These are phyloP conservation scores for Lepisosteus oculatus DNA, from an alignment of 2,113 vertebrate genomes.

Conservation along the genomic window DNA sequence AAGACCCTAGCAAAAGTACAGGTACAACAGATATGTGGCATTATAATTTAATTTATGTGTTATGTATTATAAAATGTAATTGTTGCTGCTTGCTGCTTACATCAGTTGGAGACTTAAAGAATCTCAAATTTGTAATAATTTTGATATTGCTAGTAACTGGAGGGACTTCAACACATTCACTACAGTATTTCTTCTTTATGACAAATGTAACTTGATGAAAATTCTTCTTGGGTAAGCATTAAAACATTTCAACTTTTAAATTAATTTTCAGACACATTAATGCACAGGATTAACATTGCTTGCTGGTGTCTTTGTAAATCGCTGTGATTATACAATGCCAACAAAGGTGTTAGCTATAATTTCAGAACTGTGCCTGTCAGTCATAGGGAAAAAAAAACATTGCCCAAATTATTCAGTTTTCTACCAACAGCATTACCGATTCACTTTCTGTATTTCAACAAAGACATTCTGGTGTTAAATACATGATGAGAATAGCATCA, in stretches of 20 bases:
- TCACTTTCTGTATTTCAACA: constrained; percentile 33
- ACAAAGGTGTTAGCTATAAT: background rate
- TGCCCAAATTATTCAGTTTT: constrained; percentile 38
- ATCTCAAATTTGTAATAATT: too few species aligned
- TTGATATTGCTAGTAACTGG: too few species aligned
- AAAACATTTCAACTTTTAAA: constrained; percentile 46
- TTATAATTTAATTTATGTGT: too few species aligned
- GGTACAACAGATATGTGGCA: too few species aligned
- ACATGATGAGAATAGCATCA: constrained; percentile 26
- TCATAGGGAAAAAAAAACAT: constrained; percentile 16
- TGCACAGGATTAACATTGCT: constrained; percentile 39
- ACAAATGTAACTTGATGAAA: constrained; percentile 40
- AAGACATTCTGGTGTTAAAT: constrained; percentile 31
- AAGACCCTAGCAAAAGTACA: too few species aligned
- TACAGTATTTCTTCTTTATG: constrained; percentile 1
- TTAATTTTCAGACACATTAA: constrained; percentile 39
- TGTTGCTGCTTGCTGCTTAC: too few species aligned
- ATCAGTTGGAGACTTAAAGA: too few species aligned
- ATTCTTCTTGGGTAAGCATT: constrained; percentile 41
- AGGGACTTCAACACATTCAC: too few species aligned
- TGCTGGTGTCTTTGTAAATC: constrained; percentile 29
- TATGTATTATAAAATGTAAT: too few species aligned
- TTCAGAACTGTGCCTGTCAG: constrained; percentile 21
- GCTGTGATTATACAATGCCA: constrained; percentile 25
- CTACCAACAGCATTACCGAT: constrained; percentile 25